Evolutionary conservation across 2,888 invertebrate species (phyloP).

Genomic region (Zhuqinia jingwanae): DNA sequence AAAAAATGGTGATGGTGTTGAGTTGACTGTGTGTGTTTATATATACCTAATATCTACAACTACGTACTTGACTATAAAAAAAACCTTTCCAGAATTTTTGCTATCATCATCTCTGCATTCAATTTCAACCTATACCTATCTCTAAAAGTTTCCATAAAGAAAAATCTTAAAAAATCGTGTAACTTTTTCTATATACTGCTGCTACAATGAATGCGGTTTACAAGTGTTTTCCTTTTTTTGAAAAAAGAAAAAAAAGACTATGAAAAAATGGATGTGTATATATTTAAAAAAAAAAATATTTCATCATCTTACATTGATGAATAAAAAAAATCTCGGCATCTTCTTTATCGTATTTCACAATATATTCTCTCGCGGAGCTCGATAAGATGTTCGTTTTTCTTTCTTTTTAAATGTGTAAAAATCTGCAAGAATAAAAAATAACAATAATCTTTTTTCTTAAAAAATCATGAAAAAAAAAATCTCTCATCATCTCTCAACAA

Average conservation of each 20-base stretch:
- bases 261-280: neutral
- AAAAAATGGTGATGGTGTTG: too few relatives aligned
- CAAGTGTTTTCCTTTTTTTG: neutral
- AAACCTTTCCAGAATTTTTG: too few relatives aligned
- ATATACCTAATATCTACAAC: neutral
- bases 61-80: too few relatives aligned
- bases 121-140: too few relatives aligned
- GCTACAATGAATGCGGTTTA: neutral
- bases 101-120: too few relatives aligned
- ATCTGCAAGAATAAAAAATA: neutral
- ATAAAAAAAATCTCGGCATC: too few relatives aligned
- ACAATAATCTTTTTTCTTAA: neutral
- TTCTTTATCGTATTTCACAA: too few relatives aligned
- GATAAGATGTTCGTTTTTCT: slow-evolving; percentile 1
- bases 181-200: too few relatives aligned
- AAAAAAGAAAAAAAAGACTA: neutral
- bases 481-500: slow-evolving; percentile 72
- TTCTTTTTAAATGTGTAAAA: neutral
- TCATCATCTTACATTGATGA: neutral
- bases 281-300: neutral
- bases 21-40: too few relatives aligned
- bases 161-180: too few relatives aligned
- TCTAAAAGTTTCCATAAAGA: too few relatives aligned
- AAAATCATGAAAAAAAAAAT: slow-evolving; percentile 31
- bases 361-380: slow-evolving; percentile 38